phyloP scores from a whole-genome alignment of 1,140 invertebrate species.

The Steinernema feltiae region DNA sequence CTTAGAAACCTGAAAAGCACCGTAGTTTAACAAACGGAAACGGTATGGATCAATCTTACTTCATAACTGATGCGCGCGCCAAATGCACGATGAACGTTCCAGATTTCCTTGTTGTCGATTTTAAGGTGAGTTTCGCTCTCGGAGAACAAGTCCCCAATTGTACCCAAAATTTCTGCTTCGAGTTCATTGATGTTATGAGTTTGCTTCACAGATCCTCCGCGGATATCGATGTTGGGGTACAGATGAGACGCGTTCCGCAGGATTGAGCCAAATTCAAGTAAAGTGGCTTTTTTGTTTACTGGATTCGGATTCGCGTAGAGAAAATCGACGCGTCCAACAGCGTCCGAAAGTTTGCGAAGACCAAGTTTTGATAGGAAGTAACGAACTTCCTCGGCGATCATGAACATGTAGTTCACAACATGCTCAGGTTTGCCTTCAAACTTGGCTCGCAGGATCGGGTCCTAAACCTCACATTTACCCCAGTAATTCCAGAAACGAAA shows the following conservation, averaged over 20 bases:
- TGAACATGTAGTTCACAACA: slow-evolving; percentile 93
- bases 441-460: slow-evolving; percentile 86
- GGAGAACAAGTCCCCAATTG: slow-evolving; percentile 44
- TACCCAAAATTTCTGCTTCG: slow-evolving; percentile 40
- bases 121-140: slow-evolving; percentile 28
- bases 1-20: slow-evolving; percentile 63
- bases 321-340: slow-evolving; percentile 87
- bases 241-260: slow-evolving; percentile 81
- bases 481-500: background rate
- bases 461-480: slow-evolving; percentile 64
- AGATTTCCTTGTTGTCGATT: slow-evolving; percentile 74
- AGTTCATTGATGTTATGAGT: slow-evolving; percentile 24
- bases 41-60: slow-evolving; percentile 56
- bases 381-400: slow-evolving; percentile 87
- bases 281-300: slow-evolving; percentile 74
- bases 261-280: slow-evolving; percentile 76
- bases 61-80: slow-evolving; percentile 86
- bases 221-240: slow-evolving; percentile 79
- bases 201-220: slow-evolving; percentile 75
- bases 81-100: slow-evolving; percentile 85
- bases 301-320: slow-evolving; percentile 61
- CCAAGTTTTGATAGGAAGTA: slow-evolving; percentile 78
- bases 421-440: slow-evolving; percentile 95
- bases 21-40: slow-evolving; percentile 20
- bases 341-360: slow-evolving; percentile 78